phyloP scores from a whole-genome alignment of 2,888 invertebrate genomes.

The Steromphala cineraria region DNA sequence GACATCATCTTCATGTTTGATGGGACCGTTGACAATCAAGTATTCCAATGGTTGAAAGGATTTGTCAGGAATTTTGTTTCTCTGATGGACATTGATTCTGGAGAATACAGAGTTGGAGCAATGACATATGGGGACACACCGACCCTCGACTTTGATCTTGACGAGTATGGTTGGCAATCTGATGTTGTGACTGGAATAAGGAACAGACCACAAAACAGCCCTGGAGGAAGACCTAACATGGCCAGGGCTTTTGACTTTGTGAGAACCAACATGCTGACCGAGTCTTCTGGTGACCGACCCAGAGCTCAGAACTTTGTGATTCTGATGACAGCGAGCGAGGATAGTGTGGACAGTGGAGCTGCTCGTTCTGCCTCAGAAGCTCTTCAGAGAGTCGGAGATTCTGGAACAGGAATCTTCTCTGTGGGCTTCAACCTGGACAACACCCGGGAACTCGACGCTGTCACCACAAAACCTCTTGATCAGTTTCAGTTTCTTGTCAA shows the following conservation, averaged over 20 bases:
- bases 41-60: slow-evolving; percentile 41
- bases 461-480: slow-evolving; percentile 52
- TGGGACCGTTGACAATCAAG: slow-evolving; percentile 45
- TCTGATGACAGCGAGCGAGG: slow-evolving; percentile 52
- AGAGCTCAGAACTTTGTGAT: slow-evolving; percentile 51
- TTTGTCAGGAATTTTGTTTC: slow-evolving; percentile 38
- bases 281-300: slow-evolving; percentile 46
- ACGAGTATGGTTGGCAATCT: slow-evolving; percentile 14
- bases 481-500: slow-evolving; percentile 45
- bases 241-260: slow-evolving; percentile 47
- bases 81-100: slow-evolving; percentile 45
- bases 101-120: slow-evolving; percentile 52
- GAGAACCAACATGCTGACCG: slow-evolving; percentile 37
- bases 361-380: slow-evolving; percentile 23
- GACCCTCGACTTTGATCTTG: slow-evolving; percentile 46
- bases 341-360: slow-evolving; percentile 22
- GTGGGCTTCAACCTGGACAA: slow-evolving; percentile 58
- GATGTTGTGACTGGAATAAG: background rate
- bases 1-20: slow-evolving; percentile 59
- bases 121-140: slow-evolving; percentile 45
- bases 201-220: background rate
- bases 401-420: slow-evolving; percentile 49
- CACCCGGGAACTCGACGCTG: slow-evolving; percentile 48
- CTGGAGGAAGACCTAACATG: slow-evolving; percentile 35
- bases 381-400: slow-evolving; percentile 36